Percentiles rank a stretch among this genome's conserved stretches.
Conservation (phyloP, 2,113 vertebrate species). For the Brachyistius frenatus region DNA sequence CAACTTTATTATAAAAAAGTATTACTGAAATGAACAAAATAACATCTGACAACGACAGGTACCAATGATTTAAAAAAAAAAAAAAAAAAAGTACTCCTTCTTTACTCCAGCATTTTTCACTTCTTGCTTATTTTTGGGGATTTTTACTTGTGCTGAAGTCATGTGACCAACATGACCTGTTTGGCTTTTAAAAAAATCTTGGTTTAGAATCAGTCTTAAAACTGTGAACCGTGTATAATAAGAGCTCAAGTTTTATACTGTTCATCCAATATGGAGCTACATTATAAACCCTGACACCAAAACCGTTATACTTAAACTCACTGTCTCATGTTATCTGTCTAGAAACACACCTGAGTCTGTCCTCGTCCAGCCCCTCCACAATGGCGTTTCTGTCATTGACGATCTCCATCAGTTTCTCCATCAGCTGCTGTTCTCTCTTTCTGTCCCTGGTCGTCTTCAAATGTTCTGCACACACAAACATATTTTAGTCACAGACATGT, state of each 20-base stretch:
- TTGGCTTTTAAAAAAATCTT: too few relatives aligned
- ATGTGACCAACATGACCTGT: too few relatives aligned
- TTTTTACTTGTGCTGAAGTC: too few relatives aligned
- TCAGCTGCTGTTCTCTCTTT: constrained; percentile 87
- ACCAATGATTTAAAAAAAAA: too few relatives aligned
- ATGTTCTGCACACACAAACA: constrained; percentile 79
- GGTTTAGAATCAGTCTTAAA: background rate
- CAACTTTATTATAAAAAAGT: too few relatives aligned
- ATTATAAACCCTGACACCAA: background rate
- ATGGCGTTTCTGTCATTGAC: constrained; percentile 92
- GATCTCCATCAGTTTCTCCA: constrained; percentile 88
- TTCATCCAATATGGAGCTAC: background rate
- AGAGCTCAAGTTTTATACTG: background rate
- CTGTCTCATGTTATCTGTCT: background rate
- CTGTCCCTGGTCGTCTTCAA: constrained; percentile 86
- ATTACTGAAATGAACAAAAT: too few relatives aligned
- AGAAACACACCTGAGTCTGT: constrained; percentile 89
- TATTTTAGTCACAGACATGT: background rate
- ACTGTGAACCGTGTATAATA: background rate
- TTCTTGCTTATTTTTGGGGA: too few relatives aligned
- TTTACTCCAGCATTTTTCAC: too few relatives aligned
- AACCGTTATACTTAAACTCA: too few relatives aligned
- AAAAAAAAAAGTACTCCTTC: too few relatives aligned
- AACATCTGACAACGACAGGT: too few relatives aligned
- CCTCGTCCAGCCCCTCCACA: constrained; percentile 92